phyloP scores from a whole-genome alignment of 2,797 vertebrate genomes.

The Enteromius thamalakanensis region DNA sequence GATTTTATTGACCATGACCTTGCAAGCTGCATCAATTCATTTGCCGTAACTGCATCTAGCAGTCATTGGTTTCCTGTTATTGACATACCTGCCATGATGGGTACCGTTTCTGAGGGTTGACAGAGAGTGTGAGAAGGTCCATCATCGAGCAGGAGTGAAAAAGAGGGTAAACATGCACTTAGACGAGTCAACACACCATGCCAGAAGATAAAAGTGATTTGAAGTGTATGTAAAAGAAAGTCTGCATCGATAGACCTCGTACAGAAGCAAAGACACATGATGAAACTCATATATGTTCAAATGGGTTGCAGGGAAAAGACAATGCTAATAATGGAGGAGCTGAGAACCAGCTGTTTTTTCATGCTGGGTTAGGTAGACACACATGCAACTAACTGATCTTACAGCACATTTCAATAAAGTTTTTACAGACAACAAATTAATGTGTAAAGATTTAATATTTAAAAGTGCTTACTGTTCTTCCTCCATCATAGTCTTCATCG shows the following conservation, averaged over 20 bases:
- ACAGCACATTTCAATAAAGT: neutral
- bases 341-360: neutral
- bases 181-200: slow-evolving; percentile 55
- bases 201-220: slow-evolving; percentile 16
- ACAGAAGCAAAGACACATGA: neutral
- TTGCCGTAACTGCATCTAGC: neutral
- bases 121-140: slow-evolving; percentile 61
- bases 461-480: slow-evolving; percentile 78
- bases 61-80: neutral
- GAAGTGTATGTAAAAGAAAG: neutral
- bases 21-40: neutral
- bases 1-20: neutral
- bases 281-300: neutral
- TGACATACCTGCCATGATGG: slow-evolving; percentile 75
- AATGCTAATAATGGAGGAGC: neutral
- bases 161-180: slow-evolving; percentile 77
- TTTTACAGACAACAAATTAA: neutral
- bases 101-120: slow-evolving; percentile 73
- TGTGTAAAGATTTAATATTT: neutral
- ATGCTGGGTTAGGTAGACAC: neutral
- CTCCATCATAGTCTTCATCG: slow-evolving; percentile 68
- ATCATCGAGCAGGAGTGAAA: slow-evolving; percentile 64
- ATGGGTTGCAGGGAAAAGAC: neutral
- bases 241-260: neutral
- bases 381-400: neutral